Conservation (phyloP, 2,797 vertebrate species). For the Tolypeutes matacus region DNA sequence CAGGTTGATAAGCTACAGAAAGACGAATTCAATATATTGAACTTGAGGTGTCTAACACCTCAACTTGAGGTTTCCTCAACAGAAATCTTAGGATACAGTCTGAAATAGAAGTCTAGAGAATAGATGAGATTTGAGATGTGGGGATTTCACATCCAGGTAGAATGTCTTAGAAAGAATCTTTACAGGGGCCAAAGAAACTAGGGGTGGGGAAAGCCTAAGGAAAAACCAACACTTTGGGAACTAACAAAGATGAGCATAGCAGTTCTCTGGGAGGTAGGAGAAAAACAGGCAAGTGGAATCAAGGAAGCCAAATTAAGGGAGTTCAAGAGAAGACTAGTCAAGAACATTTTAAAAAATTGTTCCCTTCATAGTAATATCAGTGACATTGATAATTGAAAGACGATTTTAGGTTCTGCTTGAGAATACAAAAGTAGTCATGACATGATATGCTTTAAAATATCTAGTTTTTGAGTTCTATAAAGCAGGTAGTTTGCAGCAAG, state of each 20-base stretch:
- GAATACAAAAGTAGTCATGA: background rate
- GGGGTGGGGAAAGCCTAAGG: background rate
- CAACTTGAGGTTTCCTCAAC: background rate
- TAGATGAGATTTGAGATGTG: background rate
- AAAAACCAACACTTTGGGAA: background rate
- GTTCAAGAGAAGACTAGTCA: background rate
- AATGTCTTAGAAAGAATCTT: background rate
- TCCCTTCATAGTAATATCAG: background rate
- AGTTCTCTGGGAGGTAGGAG: background rate
- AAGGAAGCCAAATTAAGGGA: background rate
- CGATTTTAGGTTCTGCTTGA: background rate
- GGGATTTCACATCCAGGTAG: background rate
- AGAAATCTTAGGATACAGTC: background rate
- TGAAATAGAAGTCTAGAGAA: background rate
- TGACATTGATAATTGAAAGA: background rate
- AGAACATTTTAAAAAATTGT: constrained; percentile 19
- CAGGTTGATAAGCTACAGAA: background rate
- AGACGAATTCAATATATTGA: constrained; percentile 12
- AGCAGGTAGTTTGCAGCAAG: background rate
- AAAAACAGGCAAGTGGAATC: background rate
- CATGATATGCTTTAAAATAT: background rate
- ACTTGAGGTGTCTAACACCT: background rate
- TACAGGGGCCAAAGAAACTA: background rate
- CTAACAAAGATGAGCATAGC: background rate
- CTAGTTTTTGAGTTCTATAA: background rate